A percentile compares a stretch with the other conserved stretches of the same genome.
phyloP scores from a whole-genome alignment of 2,888 invertebrate genomes.

The Invenusta paracnida region DNA sequence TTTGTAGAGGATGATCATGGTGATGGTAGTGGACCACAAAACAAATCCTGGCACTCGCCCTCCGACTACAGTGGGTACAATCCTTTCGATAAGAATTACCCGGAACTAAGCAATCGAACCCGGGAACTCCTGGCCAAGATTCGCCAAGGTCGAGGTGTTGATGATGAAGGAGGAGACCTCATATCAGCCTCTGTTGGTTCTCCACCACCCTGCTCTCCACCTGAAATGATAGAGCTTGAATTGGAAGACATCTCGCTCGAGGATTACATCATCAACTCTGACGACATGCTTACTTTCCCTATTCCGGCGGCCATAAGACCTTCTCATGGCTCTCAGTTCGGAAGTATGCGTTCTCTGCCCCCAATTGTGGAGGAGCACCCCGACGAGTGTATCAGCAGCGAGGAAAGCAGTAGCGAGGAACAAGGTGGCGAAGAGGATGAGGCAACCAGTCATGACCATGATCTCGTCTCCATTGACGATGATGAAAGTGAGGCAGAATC shows the following conservation, averaged over 20 bases:
- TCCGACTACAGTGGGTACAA: conserved; percentile 4
- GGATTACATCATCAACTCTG: neutral
- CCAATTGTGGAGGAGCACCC: conserved; percentile 5
- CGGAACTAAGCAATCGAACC: neutral
- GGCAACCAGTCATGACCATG: neutral
- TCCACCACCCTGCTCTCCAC: neutral
- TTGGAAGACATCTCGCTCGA: neutral
- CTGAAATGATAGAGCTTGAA: neutral
- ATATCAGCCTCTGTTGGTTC: neutral
- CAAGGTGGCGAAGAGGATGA: neutral
- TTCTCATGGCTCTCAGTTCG: neutral
- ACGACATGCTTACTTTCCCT: neutral
- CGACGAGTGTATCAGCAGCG: neutral
- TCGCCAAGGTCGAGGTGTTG: neutral
- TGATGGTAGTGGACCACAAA: neutral
- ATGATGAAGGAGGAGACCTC: no score
- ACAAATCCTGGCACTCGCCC: neutral
- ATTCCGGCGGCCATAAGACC: neutral
- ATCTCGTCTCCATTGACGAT: neutral
- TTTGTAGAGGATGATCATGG: neutral
- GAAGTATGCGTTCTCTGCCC: neutral
- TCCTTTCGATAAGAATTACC: neutral
- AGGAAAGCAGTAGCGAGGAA: neutral
- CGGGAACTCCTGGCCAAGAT: neutral
- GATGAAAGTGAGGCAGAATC: conserved; percentile 19